Conservation (phyloP, 2,113 vertebrate species). For the Petaurus breviceps region DNA sequence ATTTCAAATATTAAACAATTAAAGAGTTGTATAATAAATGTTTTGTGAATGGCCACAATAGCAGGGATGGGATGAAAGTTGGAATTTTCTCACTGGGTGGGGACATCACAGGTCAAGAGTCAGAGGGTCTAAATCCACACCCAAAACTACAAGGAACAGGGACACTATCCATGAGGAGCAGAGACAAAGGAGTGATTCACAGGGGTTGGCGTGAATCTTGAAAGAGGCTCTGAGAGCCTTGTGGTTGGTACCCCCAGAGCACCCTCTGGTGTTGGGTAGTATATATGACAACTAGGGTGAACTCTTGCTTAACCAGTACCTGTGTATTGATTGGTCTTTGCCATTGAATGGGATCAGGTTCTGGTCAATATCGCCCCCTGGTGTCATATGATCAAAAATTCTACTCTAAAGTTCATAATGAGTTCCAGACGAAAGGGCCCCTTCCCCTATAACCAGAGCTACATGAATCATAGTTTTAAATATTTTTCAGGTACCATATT, state of each 20-base stretch:
- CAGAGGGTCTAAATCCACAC: neutral
- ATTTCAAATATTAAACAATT: neutral
- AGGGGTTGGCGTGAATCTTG: neutral
- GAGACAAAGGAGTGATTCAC: neutral
- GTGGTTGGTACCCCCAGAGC: neutral
- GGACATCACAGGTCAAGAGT: neutral
- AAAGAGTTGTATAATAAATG: neutral
- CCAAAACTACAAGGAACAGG: neutral
- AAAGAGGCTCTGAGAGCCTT: neutral
- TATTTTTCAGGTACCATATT: neutral
- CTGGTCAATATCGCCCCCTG: neutral
- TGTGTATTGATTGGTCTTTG: neutral
- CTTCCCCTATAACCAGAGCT: neutral
- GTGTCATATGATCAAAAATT: neutral
- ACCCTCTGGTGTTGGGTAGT: neutral
- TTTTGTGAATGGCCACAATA: neutral
- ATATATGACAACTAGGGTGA: neutral
- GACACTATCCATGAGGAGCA: neutral
- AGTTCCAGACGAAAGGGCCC: neutral
- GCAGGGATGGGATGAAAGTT: neutral
- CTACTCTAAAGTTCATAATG: neutral
- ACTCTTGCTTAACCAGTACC: neutral
- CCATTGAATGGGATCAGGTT: neutral
- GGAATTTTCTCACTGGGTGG: neutral
- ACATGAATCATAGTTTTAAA: neutral